A percentile compares a stretch with the other conserved stretches of the same genome.
These are phyloP conservation scores for Montipora capricornis DNA, from an alignment of 64 coral and sea anemone species.

Conservation along the genomic window DNA sequence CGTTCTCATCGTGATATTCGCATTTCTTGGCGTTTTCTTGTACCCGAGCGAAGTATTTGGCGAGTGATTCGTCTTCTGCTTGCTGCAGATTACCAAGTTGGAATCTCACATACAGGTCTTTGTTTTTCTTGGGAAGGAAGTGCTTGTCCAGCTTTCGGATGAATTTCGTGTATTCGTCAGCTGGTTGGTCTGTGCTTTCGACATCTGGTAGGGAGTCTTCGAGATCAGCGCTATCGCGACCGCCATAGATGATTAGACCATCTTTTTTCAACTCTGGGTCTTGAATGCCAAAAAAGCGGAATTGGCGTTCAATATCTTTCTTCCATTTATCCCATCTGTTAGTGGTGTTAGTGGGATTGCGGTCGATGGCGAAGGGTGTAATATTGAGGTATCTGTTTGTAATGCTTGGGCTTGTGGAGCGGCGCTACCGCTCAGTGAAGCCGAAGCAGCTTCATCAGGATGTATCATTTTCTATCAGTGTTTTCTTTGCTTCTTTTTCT, in stretches of 20 bases:
- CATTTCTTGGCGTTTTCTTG: no score
- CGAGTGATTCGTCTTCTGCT: no score
- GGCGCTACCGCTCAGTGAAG: no score
- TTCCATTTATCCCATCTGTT: slow-evolving; percentile 1
- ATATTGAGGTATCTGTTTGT: slow-evolving; percentile 64
- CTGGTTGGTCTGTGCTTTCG: background rate
- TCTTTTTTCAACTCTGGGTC: slow-evolving; percentile 58
- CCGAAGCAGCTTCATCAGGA: no score
- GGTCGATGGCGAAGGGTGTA: slow-evolving; percentile 63
- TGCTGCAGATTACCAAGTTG: no score
- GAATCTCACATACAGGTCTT: no score
- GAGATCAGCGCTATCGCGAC: slow-evolving; percentile 50
- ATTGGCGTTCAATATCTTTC: slow-evolving; percentile 58
- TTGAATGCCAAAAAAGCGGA: slow-evolving; percentile 62
- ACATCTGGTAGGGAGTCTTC: slow-evolving; percentile 76
- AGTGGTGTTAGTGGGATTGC: slow-evolving; percentile 43
- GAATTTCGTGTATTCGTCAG: slow-evolving; percentile 50
- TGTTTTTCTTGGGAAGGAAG: no score
- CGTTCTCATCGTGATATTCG: no score
- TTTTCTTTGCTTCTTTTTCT: no score
- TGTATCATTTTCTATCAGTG: no score
- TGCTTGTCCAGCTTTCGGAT: no score
- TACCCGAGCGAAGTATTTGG: no score
- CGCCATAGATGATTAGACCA: slow-evolving; percentile 72
- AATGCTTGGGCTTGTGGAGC: background rate